Evolutionary conservation across 2,888 invertebrate species (phyloP).

Genomic region (Yponomeuta malinellus): DNA sequence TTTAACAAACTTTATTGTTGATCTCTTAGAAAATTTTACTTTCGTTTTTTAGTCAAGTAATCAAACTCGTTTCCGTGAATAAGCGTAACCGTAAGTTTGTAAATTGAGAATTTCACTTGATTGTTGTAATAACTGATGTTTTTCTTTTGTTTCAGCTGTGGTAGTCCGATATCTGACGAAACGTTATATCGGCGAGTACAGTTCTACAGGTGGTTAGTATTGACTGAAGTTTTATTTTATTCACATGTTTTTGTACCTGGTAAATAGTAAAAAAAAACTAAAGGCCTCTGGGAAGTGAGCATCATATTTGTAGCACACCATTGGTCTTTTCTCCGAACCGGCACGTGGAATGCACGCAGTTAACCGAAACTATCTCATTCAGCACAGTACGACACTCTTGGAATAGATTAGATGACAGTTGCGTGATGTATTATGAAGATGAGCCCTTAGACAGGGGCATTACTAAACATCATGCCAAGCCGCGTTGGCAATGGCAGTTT

Average conservation of each 20-base stretch:
- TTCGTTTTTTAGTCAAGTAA: slow-evolving; percentile 29
- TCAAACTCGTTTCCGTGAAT: slow-evolving; percentile 32
- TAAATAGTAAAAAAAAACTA: background rate
- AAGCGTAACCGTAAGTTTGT: background rate
- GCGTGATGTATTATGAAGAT: slow-evolving; percentile 20
- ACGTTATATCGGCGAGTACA: slow-evolving; percentile 87
- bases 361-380: background rate
- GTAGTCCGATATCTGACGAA: slow-evolving; percentile 86
- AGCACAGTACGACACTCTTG: background rate
- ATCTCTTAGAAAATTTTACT: background rate
- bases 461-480: slow-evolving; percentile 50
- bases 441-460: slow-evolving; percentile 50
- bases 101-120: too few relatives aligned
- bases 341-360: background rate
- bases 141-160: slow-evolving; percentile 80
- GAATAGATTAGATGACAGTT: background rate
- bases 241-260: background rate
- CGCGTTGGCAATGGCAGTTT: slow-evolving; percentile 66
- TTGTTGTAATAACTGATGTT: slow-evolving; percentile 17
- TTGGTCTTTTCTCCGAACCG: background rate
- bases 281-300: background rate
- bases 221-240: slow-evolving; percentile 16
- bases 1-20: background rate
- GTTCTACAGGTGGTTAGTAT: slow-evolving; percentile 83
- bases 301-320: background rate